Percentiles rank a stretch among this genome's conserved stretches.
phyloP scores from a whole-genome alignment of 1,140 invertebrate species.

The Magallana angulata region DNA sequence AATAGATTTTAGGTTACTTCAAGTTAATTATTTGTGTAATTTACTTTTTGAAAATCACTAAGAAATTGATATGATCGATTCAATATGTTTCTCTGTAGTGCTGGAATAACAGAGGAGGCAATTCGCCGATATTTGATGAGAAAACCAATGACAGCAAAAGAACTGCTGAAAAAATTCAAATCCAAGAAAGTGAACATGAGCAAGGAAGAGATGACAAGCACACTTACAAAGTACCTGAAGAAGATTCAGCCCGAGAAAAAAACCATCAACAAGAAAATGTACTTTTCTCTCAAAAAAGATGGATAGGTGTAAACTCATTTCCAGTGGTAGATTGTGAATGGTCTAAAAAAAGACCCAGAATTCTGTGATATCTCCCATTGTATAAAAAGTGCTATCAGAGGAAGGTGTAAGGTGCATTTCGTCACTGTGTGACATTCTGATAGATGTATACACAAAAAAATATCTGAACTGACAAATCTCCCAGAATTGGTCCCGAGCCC shows the following conservation, averaged over 20 bases:
- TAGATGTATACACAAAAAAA: too few relatives aligned
- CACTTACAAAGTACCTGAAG: constrained; percentile 96
- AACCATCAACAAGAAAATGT: constrained; percentile 96
- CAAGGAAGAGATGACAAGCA: constrained; percentile 90
- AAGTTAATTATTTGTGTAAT: too few relatives aligned
- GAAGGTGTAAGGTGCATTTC: background rate
- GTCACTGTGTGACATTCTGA: too few relatives aligned
- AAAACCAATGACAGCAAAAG: constrained; percentile 97
- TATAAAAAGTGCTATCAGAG: too few relatives aligned
- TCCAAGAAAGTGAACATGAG: constrained; percentile 94
- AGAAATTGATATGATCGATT: background rate
- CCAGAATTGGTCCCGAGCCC: too few relatives aligned
- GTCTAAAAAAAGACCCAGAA: background rate
- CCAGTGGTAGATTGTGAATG: background rate
- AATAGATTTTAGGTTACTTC: too few relatives aligned
- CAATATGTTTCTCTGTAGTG: constrained; percentile 81
- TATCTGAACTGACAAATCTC: too few relatives aligned
- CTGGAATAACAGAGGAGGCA: constrained; percentile 95
- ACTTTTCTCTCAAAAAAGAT: constrained; percentile 87
- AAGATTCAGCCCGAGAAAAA: constrained; percentile 95
- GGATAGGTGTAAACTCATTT: constrained; percentile 45
- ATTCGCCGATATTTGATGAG: constrained; percentile 94
- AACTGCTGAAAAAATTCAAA: constrained; percentile 96
- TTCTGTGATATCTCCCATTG: background rate
- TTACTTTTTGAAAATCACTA: background rate